Evolutionary conservation across 2,888 invertebrate genomes (phyloP).

Genomic region (Aphodius sticticus): DNA sequence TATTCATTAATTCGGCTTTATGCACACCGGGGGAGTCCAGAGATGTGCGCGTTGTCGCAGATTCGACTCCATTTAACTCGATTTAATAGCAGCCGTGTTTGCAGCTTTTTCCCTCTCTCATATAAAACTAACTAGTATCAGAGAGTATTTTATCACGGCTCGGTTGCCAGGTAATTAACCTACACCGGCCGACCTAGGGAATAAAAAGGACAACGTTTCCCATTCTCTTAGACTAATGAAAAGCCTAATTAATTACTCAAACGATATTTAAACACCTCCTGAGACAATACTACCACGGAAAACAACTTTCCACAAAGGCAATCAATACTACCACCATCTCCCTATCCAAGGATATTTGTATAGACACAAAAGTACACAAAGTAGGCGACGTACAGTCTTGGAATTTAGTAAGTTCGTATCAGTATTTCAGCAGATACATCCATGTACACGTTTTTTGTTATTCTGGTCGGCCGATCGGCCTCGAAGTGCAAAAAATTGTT

Average conservation of each 20-base stretch:
- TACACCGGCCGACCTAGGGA: neutral
- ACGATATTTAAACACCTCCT: neutral
- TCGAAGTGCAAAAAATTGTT: no score
- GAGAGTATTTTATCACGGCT: slow-evolving; percentile 13
- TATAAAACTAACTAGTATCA: neutral
- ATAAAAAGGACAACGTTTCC: neutral
- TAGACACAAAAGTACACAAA: neutral
- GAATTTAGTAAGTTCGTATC: no score
- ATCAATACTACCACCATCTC: neutral
- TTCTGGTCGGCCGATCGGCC: no score
- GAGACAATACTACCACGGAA: neutral
- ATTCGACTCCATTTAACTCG: slow-evolving; percentile 38
- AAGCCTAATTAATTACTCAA: neutral
- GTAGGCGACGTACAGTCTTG: no score
- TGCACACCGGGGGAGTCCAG: slow-evolving; percentile 13
- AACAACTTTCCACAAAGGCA: neutral
- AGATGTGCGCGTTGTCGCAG: slow-evolving; percentile 33
- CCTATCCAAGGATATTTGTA: neutral
- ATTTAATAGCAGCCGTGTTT: slow-evolving; percentile 37
- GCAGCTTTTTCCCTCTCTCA: slow-evolving; percentile 33
- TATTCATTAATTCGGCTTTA: slow-evolving; percentile 33
- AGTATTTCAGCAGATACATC: no score
- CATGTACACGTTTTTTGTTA: no score
- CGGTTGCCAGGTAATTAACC: neutral
- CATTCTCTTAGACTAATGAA: slow-evolving; percentile 4